Evolutionary conservation across 2,888 invertebrate species (phyloP).

Genomic region (Amorpha juglandis): DNA sequence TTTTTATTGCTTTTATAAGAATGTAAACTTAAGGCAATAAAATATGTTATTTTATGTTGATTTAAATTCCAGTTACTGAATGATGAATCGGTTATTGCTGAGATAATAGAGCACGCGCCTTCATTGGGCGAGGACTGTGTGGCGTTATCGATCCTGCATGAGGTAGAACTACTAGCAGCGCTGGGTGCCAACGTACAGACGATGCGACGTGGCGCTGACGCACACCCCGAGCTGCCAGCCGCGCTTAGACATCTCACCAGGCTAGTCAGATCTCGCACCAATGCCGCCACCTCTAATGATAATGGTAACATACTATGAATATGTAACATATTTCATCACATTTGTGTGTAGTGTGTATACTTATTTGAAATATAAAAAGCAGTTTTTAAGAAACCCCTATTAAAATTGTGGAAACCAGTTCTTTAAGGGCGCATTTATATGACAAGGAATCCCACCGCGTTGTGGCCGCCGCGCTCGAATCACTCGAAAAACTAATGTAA

Average conservation of each 20-base stretch:
- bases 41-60: constrained; percentile 1
- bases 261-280: constrained; percentile 77
- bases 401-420: too few species aligned
- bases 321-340: too few species aligned
- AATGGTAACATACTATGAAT: constrained; percentile 55
- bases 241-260: constrained; percentile 87
- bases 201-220: constrained; percentile 86
- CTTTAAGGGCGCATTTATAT: too few species aligned
- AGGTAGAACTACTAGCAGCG: constrained; percentile 89
- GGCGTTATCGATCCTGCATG: constrained; percentile 89
- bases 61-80: constrained; percentile 66
- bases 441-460: too few species aligned
- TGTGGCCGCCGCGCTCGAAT: too few species aligned
- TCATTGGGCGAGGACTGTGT: constrained; percentile 88
- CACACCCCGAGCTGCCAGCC: constrained; percentile 88
- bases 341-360: too few species aligned
- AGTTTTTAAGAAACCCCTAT: too few species aligned
- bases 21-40: too few species aligned
- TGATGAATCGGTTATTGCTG: constrained; percentile 83
- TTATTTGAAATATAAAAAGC: too few species aligned
- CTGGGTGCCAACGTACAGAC: constrained; percentile 87
- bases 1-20: too few species aligned
- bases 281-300: constrained; percentile 53
- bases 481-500: too few species aligned
- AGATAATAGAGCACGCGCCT: constrained; percentile 88